Evolutionary conservation across 2,113 vertebrate species (phyloP).

Genomic region (Ammospiza nelsoni): DNA sequence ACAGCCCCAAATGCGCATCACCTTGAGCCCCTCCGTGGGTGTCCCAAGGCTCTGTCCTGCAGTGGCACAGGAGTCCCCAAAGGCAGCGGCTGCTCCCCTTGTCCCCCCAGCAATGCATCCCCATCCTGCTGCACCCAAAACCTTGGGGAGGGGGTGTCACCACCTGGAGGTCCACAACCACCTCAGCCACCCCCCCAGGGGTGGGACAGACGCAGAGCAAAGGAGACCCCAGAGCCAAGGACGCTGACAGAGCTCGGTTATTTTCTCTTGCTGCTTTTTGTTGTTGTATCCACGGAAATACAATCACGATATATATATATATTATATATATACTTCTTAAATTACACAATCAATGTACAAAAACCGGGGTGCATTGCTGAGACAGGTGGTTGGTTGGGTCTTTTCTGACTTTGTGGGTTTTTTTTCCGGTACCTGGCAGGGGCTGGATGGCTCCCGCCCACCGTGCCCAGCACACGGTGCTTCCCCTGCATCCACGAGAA

Average conservation of each 20-base stretch:
- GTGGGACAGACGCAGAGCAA: neutral
- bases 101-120: neutral
- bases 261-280: slow-evolving; percentile 73
- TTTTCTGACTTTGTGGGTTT: slow-evolving; percentile 36
- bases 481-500: slow-evolving; percentile 28
- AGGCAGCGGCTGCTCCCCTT: neutral
- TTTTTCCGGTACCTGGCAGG: slow-evolving; percentile 1
- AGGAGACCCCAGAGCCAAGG: slow-evolving; percentile 48
- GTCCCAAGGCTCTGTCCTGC: neutral
- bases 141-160: neutral
- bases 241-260: slow-evolving; percentile 71
- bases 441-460: neutral
- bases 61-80: neutral
- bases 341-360: slow-evolving; percentile 98
- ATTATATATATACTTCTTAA: slow-evolving; percentile 86
- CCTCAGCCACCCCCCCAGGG: neutral
- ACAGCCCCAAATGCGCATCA: neutral
- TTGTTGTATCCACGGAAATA: slow-evolving; percentile 86
- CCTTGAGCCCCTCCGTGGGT: rapidly evolving
- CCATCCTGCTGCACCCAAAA: neutral
- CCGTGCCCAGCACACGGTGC: slow-evolving; percentile 11
- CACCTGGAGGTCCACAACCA: neutral
- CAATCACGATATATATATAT: slow-evolving; percentile 86
- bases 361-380: slow-evolving; percentile 85
- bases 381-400: slow-evolving; percentile 73